Evolutionary conservation across 2,113 vertebrate species (phyloP).

Genomic region (Caretta caretta): DNA sequence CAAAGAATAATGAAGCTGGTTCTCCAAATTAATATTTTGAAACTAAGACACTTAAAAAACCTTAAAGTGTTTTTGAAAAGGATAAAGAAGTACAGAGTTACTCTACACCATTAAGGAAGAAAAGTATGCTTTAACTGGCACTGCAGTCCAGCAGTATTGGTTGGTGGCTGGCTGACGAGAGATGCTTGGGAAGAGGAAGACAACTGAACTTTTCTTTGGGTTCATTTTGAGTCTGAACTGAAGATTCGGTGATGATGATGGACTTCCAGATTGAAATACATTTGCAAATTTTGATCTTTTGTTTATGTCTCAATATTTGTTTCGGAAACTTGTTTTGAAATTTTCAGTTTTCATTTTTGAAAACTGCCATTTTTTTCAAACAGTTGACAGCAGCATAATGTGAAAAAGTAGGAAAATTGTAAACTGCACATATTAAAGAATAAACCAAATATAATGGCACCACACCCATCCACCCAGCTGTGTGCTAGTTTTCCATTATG

Average conservation of each 20-base stretch:
- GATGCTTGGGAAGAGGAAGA: not conserved
- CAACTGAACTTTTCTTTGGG: not conserved
- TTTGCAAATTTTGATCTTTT: not conserved
- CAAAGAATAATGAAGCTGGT: not conserved
- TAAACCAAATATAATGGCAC: not conserved
- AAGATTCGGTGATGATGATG: not conserved
- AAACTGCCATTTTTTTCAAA: not conserved
- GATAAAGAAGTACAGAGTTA: accelerated
- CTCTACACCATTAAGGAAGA: not conserved
- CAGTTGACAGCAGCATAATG: not conserved
- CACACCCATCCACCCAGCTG: not conserved
- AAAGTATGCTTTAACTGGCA: not conserved
- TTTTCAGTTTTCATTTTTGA: not conserved
- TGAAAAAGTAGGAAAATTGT: not conserved
- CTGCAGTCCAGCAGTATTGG: not conserved
- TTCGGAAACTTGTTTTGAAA: not conserved
- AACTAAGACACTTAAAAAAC: not conserved
- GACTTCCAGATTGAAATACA: not conserved
- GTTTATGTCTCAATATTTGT: not conserved
- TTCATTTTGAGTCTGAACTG: not conserved
- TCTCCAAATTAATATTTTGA: not conserved
- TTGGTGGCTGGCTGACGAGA: not conserved
- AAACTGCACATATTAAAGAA: not conserved
- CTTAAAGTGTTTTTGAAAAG: not conserved
- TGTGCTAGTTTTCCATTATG: not conserved